These are phyloP conservation scores for Scomber japonicus DNA, from an alignment of 2,113 vertebrate species.

Conservation along the genomic window DNA sequence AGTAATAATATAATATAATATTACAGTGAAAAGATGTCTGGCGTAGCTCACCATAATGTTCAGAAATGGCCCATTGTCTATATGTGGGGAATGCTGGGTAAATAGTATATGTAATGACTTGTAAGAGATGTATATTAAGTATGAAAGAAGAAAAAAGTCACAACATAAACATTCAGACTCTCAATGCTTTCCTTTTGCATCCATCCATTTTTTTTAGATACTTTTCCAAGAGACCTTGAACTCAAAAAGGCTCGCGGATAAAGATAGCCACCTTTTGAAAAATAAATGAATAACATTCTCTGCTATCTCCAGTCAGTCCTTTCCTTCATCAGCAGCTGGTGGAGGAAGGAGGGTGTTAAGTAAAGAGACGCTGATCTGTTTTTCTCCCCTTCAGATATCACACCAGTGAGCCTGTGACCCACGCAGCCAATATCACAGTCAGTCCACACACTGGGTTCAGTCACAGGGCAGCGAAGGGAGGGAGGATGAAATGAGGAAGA, in stretches of 20 bases:
- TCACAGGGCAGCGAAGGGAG: slow-evolving; percentile 61
- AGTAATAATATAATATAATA: too few relatives aligned
- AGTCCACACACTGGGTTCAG: slow-evolving; percentile 74
- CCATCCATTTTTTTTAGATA: slow-evolving; percentile 32
- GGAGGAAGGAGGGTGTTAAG: slow-evolving; percentile 71
- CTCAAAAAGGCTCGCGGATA: slow-evolving; percentile 36
- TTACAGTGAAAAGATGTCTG: too few relatives aligned
- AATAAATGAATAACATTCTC: slow-evolving; percentile 64
- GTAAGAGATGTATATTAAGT: background rate
- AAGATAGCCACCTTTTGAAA: slow-evolving; percentile 62
- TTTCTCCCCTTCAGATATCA: slow-evolving; percentile 76
- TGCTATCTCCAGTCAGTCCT: slow-evolving; percentile 41
- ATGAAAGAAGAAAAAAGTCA: background rate
- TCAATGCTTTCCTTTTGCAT: slow-evolving; percentile 6
- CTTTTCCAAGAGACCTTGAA: slow-evolving; percentile 56
- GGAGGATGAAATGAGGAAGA: slow-evolving; percentile 39
- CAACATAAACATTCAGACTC: slow-evolving; percentile 16
- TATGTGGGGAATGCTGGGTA: background rate
- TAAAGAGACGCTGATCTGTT: slow-evolving; percentile 77
- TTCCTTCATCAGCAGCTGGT: slow-evolving; percentile 57
- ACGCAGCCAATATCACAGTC: slow-evolving; percentile 79
- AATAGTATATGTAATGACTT: background rate
- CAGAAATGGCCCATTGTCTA: background rate
- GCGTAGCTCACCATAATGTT: too few relatives aligned
- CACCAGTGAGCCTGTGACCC: slow-evolving; percentile 76